Evolutionary conservation across 2,797 vertebrate species (phyloP).

Genomic region (Masticophis lateralis): DNA sequence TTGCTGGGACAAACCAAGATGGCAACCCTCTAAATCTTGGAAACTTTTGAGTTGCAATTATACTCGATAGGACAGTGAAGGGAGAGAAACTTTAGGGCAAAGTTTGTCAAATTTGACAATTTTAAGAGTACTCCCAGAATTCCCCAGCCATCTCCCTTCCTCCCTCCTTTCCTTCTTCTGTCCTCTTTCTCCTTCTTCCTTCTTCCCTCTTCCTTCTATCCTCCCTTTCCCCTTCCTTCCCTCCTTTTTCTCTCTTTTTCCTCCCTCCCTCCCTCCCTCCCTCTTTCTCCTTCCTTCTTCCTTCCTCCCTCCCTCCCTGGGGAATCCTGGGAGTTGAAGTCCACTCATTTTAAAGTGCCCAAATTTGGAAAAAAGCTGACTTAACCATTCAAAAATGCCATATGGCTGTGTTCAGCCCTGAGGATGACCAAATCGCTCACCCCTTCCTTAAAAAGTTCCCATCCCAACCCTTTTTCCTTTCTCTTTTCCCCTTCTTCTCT

Average conservation of each 20-base stretch:
- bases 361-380: neutral
- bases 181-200: too few species aligned
- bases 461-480: neutral
- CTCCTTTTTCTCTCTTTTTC: rapidly evolving
- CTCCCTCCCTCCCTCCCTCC: rapidly evolving
- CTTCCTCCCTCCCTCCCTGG: too few species aligned
- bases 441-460: neutral
- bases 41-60: neutral
- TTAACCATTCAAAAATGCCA: neutral
- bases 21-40: neutral
- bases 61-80: neutral
- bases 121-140: neutral
- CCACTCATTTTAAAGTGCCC: neutral
- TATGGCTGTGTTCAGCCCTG: neutral
- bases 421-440: neutral
- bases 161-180: too few species aligned
- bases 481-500: too few species aligned
- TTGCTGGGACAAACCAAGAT: neutral
- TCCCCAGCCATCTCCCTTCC: neutral
- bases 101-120: neutral
- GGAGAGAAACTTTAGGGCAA: neutral
- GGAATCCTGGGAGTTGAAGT: neutral
- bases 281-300: too few species aligned
- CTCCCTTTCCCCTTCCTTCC: too few species aligned
- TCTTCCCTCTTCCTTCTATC: too few species aligned